Evolutionary conservation across 2,113 vertebrate species (phyloP).

Genomic region (Felis chaus): DNA sequence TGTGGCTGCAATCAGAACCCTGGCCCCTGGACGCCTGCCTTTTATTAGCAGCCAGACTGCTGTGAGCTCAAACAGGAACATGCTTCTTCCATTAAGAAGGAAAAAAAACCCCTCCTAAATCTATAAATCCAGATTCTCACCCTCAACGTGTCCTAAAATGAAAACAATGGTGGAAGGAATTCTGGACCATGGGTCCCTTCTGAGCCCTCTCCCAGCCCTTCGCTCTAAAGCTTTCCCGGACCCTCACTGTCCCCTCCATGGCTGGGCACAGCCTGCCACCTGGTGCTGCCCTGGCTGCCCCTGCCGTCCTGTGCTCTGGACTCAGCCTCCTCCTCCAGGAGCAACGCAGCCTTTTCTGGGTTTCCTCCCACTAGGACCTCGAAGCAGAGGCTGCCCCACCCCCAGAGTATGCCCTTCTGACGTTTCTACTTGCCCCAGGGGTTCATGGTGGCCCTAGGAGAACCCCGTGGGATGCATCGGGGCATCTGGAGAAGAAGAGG

Average conservation of each 20-base stretch:
- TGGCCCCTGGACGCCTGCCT: slow-evolving; percentile 46
- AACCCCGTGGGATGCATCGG: not conserved
- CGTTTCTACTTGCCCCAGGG: not conserved
- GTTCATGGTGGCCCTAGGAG: not conserved
- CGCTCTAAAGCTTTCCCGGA: not conserved
- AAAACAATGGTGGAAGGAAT: not conserved
- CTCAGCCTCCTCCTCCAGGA: not conserved
- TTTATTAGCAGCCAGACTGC: slow-evolving; percentile 66
- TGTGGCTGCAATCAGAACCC: slow-evolving; percentile 46
- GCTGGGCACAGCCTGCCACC: not conserved
- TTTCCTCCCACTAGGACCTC: accelerated
- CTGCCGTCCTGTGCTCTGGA: not conserved
- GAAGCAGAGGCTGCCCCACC: not conserved
- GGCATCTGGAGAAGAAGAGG: not conserved
- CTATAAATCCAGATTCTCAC: slow-evolving; percentile 54
- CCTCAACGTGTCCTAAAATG: slow-evolving; percentile 15
- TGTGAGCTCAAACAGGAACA: not conserved
- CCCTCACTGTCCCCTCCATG: not conserved
- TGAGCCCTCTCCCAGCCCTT: too few species aligned
- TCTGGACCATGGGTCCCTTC: not conserved
- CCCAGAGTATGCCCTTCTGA: not conserved
- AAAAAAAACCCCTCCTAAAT: not conserved
- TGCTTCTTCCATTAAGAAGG: slow-evolving; percentile 55
- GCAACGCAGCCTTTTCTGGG: not conserved
- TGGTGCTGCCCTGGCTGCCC: not conserved